Base-by-base conservation (phyloP, 2,888 invertebrate species). In the Sphecodes monilicornis region DNA sequence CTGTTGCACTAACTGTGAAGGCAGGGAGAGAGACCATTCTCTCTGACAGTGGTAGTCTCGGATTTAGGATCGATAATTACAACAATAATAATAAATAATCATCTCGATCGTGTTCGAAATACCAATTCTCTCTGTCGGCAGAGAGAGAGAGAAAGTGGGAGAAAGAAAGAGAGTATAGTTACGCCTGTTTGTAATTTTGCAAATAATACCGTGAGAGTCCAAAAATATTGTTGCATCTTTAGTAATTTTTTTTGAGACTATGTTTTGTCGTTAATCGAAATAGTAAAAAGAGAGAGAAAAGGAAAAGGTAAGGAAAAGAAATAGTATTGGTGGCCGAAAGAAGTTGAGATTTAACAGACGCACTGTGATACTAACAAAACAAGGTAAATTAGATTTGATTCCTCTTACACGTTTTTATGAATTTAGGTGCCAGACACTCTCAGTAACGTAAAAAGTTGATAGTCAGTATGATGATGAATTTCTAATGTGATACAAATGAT, bases 371-470 rank as follows among this genome's bases (percentile, higher is more conserved):
- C 91, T 92, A 93, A 91, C 92, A 91, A 90, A 89, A 86, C 86
- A 84, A 92, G 91, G 91, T 91, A 90, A 91, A 93, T 92, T 90
- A 93, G 92, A 91, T 91, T 90, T 90, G 93, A 93, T 92, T 93
- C 92, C 91, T 94, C 93, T 94, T 93, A 94, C 93, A 93, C 93
- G 92, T 94, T 94, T 94, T 94, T 95, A 95, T 95, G 94, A 94
- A 95, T 94, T 92, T 94, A 95, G 94, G 94, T 95, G 92, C 93
- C 94, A 94, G 94, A 93, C 92, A 93, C 90, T 93, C 92, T 93
- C 92, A 94, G 92, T 94, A 93, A 93, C 92, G 90, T 93, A 92
- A 92, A 60, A 91, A 91, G 92, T 94, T 92, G 93, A 93, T 93
- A 94, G 91, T 92, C 91, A 90, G 92, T 93, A 94, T 92, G 93